Conservation (phyloP, 2,888 invertebrate genomes). For the Caradrina clavipalpis region DNA sequence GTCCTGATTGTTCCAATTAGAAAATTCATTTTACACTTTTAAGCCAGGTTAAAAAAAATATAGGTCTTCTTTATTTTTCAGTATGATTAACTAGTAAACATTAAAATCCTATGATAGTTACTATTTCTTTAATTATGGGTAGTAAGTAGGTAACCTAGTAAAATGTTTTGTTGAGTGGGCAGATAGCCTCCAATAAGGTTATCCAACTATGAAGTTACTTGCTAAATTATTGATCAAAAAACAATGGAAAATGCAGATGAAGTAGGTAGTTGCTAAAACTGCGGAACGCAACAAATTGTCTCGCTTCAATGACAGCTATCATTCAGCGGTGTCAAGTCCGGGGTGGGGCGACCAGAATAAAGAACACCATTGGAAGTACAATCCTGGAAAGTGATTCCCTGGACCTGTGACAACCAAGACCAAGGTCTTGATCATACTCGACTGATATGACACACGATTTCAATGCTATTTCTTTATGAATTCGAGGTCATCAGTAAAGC, state of each 20-base stretch:
- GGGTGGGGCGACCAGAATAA: conserved; percentile 86
- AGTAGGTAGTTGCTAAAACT: conserved; percentile 68
- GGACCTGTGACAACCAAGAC: conserved; percentile 35
- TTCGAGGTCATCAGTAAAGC: conserved; percentile 86
- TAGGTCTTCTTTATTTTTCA: background rate
- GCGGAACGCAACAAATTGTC: conserved; percentile 81
- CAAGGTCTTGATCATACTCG: conserved; percentile 48
- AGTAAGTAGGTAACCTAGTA: conserved; percentile 1
- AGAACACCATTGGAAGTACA: conserved; percentile 69
- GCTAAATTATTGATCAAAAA: conserved; percentile 61
- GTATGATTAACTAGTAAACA: background rate
- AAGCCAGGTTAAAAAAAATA: rapidly evolving
- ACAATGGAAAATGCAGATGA: conserved; percentile 57
- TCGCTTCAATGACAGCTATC: conserved; percentile 83
- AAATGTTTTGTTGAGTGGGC: conserved; percentile 40
- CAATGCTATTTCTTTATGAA: conserved; percentile 79
- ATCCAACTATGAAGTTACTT: conserved; percentile 59
- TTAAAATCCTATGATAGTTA: background rate
- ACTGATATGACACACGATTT: conserved; percentile 68
- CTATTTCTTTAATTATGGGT: background rate
- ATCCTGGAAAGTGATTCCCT: conserved; percentile 48
- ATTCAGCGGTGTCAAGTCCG: conserved; percentile 80
- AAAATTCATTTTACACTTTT: background rate
- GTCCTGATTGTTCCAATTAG: too few relatives aligned
- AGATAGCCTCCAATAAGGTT: conserved; percentile 59